Evolutionary conservation across 2,888 invertebrate species (phyloP).

Genomic region (Spialia ferax): DNA sequence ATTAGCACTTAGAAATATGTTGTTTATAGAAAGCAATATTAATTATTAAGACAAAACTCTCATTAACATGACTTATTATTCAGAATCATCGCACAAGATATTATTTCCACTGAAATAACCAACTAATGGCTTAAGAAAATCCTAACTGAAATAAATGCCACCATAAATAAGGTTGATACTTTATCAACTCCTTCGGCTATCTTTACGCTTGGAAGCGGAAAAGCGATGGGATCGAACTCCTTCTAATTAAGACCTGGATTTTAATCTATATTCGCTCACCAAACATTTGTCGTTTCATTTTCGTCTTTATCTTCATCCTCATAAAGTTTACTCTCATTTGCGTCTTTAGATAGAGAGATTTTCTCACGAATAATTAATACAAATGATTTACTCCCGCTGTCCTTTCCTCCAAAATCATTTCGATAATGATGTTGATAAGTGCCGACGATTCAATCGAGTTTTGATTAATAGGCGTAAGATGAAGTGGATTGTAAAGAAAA

Average conservation of each 20-base stretch:
- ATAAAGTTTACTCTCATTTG: slow-evolving; percentile 9
- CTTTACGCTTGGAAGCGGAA: slow-evolving; percentile 29
- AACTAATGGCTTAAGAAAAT: slow-evolving; percentile 19
- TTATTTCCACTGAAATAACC: slow-evolving; percentile 16
- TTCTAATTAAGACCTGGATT: slow-evolving; percentile 45
- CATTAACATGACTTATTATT: neutral
- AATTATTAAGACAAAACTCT: no score
- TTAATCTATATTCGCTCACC: slow-evolving; percentile 24
- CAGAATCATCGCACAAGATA: neutral
- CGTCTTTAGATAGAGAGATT: slow-evolving; percentile 2
- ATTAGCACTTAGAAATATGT: no score
- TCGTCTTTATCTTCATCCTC: slow-evolving; percentile 13
- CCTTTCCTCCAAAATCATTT: slow-evolving; percentile 42
- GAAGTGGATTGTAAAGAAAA: slow-evolving; percentile 10
- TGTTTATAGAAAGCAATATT: no score
- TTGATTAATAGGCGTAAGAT: slow-evolving; percentile 34
- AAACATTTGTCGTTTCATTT: slow-evolving; percentile 8
- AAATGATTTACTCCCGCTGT: slow-evolving; percentile 46
- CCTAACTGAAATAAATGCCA: slow-evolving; percentile 27
- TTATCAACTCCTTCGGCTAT: slow-evolving; percentile 32
- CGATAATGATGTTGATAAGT: slow-evolving; percentile 40
- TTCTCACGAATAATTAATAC: slow-evolving; percentile 46
- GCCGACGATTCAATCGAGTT: slow-evolving; percentile 43
- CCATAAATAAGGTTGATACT: slow-evolving; percentile 29
- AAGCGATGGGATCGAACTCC: slow-evolving; percentile 25